Conservation (phyloP, 35 echinoderm and acorn worm genomes). For the Amphiura filiformis region DNA sequence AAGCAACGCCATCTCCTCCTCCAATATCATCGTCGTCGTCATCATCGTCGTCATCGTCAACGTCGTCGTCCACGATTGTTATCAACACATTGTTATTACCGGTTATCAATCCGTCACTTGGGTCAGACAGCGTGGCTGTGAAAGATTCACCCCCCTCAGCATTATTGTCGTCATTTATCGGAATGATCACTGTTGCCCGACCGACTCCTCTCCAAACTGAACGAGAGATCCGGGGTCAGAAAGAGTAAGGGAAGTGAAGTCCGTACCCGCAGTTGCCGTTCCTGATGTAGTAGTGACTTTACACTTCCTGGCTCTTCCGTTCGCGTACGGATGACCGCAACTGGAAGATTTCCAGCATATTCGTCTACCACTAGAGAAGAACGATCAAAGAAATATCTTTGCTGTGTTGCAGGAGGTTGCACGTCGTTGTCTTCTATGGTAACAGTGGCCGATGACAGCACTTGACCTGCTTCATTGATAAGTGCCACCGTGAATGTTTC, state of each 20-base stretch:
- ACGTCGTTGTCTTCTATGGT: neutral
- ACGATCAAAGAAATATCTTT: neutral
- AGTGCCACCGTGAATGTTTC: neutral
- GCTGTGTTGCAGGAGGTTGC: neutral
- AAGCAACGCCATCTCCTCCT: neutral
- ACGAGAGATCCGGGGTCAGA: neutral
- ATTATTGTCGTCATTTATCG: neutral
- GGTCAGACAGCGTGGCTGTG: neutral
- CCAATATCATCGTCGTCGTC: neutral
- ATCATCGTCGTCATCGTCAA: neutral
- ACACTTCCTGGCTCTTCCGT: neutral
- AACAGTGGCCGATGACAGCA: neutral
- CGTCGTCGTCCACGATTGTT: neutral
- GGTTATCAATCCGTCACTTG: neutral
- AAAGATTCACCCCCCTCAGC: neutral
- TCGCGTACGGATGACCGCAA: neutral
- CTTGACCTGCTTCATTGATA: neutral
- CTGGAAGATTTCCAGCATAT: neutral
- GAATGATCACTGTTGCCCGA: neutral
- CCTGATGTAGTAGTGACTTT: neutral
- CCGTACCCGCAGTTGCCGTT: neutral
- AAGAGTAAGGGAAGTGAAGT: neutral
- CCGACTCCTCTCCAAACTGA: neutral
- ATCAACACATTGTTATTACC: neutral
- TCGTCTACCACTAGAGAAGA: neutral